Conservation (phyloP, 2,113 vertebrate genomes). For the Kryptolebias marmoratus region DNA sequence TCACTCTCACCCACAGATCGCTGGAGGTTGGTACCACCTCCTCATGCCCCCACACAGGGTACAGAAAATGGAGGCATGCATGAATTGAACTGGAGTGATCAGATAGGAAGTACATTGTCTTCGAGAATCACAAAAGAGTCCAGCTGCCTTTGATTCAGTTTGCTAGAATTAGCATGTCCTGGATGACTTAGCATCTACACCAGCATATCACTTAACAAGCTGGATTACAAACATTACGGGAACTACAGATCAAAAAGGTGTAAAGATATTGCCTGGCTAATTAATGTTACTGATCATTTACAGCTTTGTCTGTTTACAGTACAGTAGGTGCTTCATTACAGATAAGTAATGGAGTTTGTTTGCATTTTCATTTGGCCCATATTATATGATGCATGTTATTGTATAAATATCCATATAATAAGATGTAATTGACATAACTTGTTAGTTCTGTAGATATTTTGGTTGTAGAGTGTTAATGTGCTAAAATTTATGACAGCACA, state of each 20-base stretch:
- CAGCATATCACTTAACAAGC: neutral
- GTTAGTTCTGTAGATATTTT: neutral
- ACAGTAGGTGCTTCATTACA: conserved; percentile 1
- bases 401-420: neutral
- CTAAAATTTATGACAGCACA: neutral
- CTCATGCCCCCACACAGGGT: too few relatives aligned
- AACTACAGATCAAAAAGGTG: conserved; percentile 3
- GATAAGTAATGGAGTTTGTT: neutral
- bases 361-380: conserved; percentile 2
- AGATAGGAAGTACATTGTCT: too few relatives aligned
- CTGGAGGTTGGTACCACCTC: too few relatives aligned
- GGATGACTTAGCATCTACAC: too few relatives aligned
- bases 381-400: neutral
- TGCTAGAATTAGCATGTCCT: too few relatives aligned
- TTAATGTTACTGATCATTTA: conserved; percentile 3
- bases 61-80: too few relatives aligned
- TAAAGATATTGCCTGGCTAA: conserved; percentile 6
- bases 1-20: too few relatives aligned
- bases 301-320: conserved; percentile 4
- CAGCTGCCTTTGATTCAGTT: too few relatives aligned
- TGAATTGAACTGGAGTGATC: too few relatives aligned
- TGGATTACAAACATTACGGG: neutral
- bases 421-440: neutral
- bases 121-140: too few relatives aligned
- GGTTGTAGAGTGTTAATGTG: neutral